phyloP scores from a whole-genome alignment of 2,797 vertebrate genomes.

The Aeoliscus strigatus region DNA sequence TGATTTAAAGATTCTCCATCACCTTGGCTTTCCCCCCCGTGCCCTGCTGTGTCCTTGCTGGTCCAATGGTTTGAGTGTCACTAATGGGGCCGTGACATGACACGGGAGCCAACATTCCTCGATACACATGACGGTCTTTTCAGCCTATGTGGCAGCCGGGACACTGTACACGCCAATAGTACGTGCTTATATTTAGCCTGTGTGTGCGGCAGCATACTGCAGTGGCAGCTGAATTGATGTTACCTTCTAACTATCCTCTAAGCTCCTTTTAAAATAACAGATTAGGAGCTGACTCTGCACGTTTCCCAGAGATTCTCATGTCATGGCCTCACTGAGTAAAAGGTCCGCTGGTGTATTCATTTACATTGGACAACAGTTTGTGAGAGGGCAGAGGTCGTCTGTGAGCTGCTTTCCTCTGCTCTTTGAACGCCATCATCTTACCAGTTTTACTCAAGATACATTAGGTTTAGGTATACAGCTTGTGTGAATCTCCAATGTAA shows the following conservation, averaged over 20 bases:
- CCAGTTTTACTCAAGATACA: too few species aligned
- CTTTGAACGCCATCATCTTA: too few species aligned
- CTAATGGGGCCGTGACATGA: constrained; percentile 54
- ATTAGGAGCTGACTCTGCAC: constrained; percentile 58
- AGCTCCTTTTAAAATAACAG: constrained; percentile 40
- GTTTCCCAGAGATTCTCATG: constrained; percentile 54
- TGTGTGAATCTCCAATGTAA: too few species aligned
- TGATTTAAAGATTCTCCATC: too few species aligned
- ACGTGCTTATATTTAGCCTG: constrained; percentile 74
- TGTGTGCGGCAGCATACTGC: constrained; percentile 47
- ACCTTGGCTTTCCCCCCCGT: too few species aligned
- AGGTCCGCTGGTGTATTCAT: constrained; percentile 54
- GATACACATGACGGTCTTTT: constrained; percentile 42
- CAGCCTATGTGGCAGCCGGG: constrained; percentile 54
- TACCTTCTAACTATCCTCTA: constrained; percentile 39
- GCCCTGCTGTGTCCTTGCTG: too few species aligned
- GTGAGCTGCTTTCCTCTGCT: too few species aligned
- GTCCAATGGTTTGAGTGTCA: too few species aligned
- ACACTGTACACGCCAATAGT: constrained; percentile 67
- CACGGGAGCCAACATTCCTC: constrained; percentile 59
- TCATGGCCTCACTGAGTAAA: constrained; percentile 49
- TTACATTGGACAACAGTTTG: constrained; percentile 43
- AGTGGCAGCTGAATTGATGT: constrained; percentile 69
- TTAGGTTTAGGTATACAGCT: too few species aligned
- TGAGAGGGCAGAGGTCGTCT: constrained; percentile 20